Evolutionary conservation across 2,113 vertebrate genomes (phyloP).

Genomic region (Emydura subglobosa): DNA sequence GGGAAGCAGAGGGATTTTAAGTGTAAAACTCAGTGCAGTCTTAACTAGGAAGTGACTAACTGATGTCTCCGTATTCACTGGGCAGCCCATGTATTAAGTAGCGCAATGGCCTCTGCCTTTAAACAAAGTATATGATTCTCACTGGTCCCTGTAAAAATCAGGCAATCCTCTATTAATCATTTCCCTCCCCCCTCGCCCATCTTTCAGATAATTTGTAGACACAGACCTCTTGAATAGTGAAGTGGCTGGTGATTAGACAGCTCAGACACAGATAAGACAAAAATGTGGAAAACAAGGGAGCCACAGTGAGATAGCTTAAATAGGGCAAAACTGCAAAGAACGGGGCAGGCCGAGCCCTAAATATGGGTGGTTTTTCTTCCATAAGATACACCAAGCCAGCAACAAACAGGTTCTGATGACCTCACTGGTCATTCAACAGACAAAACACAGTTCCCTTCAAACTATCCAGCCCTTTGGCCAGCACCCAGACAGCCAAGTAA

Average conservation of each 20-base stretch:
- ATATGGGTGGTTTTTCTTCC: no score
- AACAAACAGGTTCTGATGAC: no score
- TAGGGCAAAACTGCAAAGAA: no score
- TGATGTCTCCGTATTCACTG: background rate
- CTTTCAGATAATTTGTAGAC: background rate
- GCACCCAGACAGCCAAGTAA: no score
- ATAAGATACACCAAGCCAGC: no score
- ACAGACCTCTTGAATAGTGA: background rate
- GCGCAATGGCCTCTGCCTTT: background rate
- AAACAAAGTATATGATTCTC: background rate
- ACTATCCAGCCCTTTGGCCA: no score
- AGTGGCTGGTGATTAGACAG: background rate
- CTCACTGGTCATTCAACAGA: no score
- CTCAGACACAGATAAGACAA: slow-evolving; percentile 28
- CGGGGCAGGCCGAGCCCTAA: no score
- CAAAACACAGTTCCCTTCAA: no score
- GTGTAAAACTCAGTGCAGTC: background rate
- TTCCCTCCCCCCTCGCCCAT: background rate
- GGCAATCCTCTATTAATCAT: background rate
- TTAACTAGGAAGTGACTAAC: background rate
- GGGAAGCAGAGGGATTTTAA: background rate
- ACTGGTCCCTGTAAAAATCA: background rate
- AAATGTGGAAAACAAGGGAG: background rate
- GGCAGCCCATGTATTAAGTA: fast-evolving
- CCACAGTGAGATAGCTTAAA: no score